phyloP scores from a whole-genome alignment of 2,888 invertebrate genomes.

The Aquatica leii region DNA sequence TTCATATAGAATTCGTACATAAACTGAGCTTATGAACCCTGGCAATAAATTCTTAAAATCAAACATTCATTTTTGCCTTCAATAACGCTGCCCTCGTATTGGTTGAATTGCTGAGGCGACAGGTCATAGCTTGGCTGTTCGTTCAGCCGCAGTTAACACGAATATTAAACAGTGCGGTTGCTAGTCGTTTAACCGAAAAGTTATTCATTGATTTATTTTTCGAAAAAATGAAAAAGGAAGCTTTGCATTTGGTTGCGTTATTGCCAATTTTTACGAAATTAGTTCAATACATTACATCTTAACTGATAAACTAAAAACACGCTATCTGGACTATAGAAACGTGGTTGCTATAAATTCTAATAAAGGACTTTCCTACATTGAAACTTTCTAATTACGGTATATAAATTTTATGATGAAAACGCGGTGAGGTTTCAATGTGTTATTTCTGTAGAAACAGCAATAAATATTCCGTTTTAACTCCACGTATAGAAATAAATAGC shows the following conservation, averaged over 20 bases:
- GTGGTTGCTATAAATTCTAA: too few relatives aligned
- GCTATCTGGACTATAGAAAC: too few relatives aligned
- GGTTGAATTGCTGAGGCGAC: slow-evolving; percentile 32
- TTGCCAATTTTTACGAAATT: too few relatives aligned
- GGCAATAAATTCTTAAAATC: slow-evolving; percentile 35
- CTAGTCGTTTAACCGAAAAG: slow-evolving; percentile 22
- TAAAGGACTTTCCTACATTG: neutral
- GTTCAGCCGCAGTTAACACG: slow-evolving; percentile 29
- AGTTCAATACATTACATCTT: too few relatives aligned
- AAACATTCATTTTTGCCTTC: slow-evolving; percentile 37
- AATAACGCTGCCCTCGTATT: slow-evolving; percentile 34
- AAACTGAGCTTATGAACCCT: slow-evolving; percentile 35
- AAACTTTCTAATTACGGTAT: slow-evolving; percentile 1
- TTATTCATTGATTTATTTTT: slow-evolving; percentile 22
- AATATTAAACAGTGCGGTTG: slow-evolving; percentile 30
- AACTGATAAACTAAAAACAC: too few relatives aligned
- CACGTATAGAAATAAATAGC: slow-evolving; percentile 13
- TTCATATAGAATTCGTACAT: slow-evolving; percentile 23
- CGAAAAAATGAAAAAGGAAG: slow-evolving; percentile 7
- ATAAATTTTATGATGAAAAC: slow-evolving; percentile 8
- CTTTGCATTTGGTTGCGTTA: neutral
- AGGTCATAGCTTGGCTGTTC: slow-evolving; percentile 29
- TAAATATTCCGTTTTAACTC: slow-evolving; percentile 14
- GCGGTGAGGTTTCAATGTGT: neutral
- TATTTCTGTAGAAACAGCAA: neutral